phyloP scores from a whole-genome alignment of 2,113 vertebrate genomes.

The Neodontobutis hainanensis region DNA sequence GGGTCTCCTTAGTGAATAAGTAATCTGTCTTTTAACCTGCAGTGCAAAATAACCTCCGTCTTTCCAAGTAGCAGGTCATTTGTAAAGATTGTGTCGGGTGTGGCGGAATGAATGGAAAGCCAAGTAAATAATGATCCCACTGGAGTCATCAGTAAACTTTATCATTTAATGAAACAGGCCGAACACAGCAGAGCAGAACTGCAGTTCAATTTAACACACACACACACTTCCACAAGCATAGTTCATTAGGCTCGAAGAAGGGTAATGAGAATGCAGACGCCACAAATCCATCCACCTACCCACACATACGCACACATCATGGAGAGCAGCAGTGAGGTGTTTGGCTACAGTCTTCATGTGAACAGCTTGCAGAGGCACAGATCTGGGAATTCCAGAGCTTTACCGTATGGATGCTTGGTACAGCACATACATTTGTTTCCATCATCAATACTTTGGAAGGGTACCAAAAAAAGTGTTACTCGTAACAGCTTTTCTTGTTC shows the following conservation, averaged over 20 bases:
- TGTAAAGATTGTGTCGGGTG: slow-evolving; percentile 69
- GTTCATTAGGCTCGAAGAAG: slow-evolving; percentile 71
- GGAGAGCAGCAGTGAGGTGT: neutral
- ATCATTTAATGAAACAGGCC: slow-evolving; percentile 75
- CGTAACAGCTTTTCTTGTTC: no score
- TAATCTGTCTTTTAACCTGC: slow-evolving; percentile 54
- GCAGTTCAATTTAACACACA: slow-evolving; percentile 65
- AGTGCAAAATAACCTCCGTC: slow-evolving; percentile 66
- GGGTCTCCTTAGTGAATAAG: slow-evolving; percentile 45
- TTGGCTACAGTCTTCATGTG: neutral
- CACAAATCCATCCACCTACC: slow-evolving; percentile 46
- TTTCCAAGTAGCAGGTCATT: slow-evolving; percentile 60
- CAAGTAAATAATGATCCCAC: slow-evolving; percentile 74
- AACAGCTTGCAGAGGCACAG: neutral
- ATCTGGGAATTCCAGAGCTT: neutral
- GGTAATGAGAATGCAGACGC: slow-evolving; percentile 57
- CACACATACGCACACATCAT: neutral
- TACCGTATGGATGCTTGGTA: slow-evolving; percentile 2
- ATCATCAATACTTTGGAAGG: neutral
- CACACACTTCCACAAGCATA: slow-evolving; percentile 53
- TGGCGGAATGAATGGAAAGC: slow-evolving; percentile 57
- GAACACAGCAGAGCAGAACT: slow-evolving; percentile 70
- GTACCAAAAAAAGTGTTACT: neutral
- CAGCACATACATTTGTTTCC: neutral
- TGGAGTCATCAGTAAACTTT: slow-evolving; percentile 78